Percentiles rank a stretch among this genome's conserved stretches.
These are phyloP conservation scores for Notechis scutatus DNA, from an alignment of 2,113 vertebrate species.

Conservation along the genomic window DNA sequence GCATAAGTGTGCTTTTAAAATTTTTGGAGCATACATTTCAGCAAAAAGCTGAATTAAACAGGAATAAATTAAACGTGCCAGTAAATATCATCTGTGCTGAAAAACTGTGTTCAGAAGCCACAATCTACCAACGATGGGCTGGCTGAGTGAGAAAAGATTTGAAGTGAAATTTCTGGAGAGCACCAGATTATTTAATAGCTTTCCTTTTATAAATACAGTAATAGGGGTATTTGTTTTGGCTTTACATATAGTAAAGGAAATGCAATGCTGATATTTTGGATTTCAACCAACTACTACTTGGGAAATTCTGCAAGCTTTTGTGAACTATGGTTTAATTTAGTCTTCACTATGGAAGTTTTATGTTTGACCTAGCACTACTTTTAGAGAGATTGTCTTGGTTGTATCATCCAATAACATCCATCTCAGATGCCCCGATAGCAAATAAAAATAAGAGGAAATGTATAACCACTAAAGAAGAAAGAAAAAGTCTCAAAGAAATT, in stretches of 20 bases:
- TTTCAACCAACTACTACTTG: neutral
- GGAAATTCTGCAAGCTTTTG: neutral
- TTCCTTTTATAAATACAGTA: neutral
- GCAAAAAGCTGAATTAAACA: neutral
- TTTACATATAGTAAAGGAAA: neutral
- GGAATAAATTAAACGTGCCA: neutral
- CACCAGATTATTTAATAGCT: neutral
- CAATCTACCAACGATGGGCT: neutral
- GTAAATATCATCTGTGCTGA: neutral
- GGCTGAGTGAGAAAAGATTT: neutral
- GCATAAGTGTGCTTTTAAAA: neutral
- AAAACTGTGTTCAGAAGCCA: neutral
- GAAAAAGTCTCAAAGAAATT: neutral
- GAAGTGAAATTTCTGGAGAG: neutral
- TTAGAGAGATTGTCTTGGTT: neutral
- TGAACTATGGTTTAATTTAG: neutral
- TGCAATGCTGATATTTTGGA: neutral
- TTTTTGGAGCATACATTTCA: neutral
- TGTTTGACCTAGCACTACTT: neutral
- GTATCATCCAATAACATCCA: neutral
- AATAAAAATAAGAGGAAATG: neutral
- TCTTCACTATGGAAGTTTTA: neutral
- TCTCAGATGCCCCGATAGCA: constrained; percentile 36
- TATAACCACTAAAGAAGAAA: neutral
- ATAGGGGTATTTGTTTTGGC: neutral